Percentiles rank a stretch among this genome's conserved stretches.
These are phyloP conservation scores for Sebastes minor DNA, from an alignment of 2,797 vertebrate species.

Conservation along the genomic window DNA sequence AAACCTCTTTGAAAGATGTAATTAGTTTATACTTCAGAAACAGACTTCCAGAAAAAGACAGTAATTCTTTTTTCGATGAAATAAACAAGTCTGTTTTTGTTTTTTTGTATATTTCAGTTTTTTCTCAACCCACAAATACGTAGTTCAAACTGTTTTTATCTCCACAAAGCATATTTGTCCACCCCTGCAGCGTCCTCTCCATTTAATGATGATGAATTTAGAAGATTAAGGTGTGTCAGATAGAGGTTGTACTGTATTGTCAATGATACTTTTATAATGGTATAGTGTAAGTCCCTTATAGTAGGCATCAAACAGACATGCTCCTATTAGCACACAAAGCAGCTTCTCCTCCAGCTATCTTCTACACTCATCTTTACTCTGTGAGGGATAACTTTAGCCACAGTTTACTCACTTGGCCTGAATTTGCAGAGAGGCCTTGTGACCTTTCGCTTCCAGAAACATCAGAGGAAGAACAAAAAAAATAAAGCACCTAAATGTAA, in stretches of 20 bases:
- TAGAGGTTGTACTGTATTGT: neutral
- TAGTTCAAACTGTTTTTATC: neutral
- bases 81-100: neutral
- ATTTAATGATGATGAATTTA: neutral
- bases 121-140: neutral
- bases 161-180: neutral
- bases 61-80: neutral
- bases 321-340: neutral
- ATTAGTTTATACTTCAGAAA: neutral
- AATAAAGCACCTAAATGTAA: neutral
- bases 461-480: neutral
- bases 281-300: neutral
- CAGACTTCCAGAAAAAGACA: neutral
- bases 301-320: neutral
- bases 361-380: neutral
- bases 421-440: slow-evolving; percentile 8
- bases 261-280: neutral
- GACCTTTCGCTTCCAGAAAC: slow-evolving; percentile 6
- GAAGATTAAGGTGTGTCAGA: neutral
- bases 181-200: too few species aligned
- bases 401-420: slow-evolving; percentile 2
- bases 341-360: neutral
- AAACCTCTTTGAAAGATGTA: neutral
- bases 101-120: too few species aligned
- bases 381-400: neutral